Base-by-base conservation (phyloP, 2,797 vertebrate species). In the Cichlasoma orientale region DNA sequence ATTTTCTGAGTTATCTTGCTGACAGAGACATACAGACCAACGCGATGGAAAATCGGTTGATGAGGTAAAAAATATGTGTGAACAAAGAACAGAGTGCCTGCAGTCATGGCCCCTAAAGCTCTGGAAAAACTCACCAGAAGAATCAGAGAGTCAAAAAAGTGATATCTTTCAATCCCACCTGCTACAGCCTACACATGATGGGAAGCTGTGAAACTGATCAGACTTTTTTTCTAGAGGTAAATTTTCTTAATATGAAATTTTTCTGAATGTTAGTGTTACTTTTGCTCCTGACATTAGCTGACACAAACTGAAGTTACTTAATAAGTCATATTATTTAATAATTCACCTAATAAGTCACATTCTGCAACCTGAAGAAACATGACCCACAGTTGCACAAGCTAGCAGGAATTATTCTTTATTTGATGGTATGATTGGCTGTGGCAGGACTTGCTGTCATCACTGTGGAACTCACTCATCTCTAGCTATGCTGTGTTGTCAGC, bases 371-470 rank as follows among this genome's bases (percentile, higher is more conserved):
- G 31, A 29, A 70, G 56, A 13, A 27, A 23, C 10, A 47, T 4
- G 16, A n/a, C 19, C 7, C 1, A 1, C 27, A 80, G 74, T 38
- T 23, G 13, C n/a, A 23, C 38, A 12, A 80, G 74, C 71, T 59
- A 75, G 70, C 63, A 69, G 75, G 69, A 47, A 66, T 66, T 82
- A 52, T 44, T 81, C 79, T 71, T 77, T 27, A 59, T 53, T 7
- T 81, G 74, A 78, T 71, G 72, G 59, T 61, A 27, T 52, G 36
- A 9, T 56, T 36, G 59, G 74, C 61, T 56, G 47, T 73, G 21
- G 71, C 80, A 82, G 84, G 74, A 75, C 82, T 77, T 88, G 56
- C 63, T 72, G 83, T 92, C 88, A 88, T 80, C 85, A 87, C 88
- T 66, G 63, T 84, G 84, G 90, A 91, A 89, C 82, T 90, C 74